Evolutionary conservation across 2,888 invertebrate species (phyloP), one percentile per base, ranked within the genome.

Genomic region (Nymphalis c-album): DNA sequence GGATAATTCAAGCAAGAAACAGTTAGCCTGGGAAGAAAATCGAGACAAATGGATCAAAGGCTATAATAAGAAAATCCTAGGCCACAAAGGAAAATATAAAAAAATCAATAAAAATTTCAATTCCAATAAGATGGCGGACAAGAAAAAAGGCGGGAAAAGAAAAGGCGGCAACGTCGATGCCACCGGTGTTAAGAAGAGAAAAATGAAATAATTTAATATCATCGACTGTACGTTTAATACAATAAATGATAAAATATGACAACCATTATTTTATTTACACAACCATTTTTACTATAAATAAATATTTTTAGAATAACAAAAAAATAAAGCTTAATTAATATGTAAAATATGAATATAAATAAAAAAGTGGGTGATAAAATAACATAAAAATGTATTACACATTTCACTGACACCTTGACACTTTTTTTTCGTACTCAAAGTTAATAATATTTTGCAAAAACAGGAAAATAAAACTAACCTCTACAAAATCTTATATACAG

Each of bases 1-100:
- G 66, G 97, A 97, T 80, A 96, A 96, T 78, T 94, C 97, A 0
- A 95, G 96, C 76, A 87, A 87, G 7, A 96, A 96, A 80, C 97
- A 97, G 86, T 79, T 97, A 22, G 94, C 95, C 53, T 97, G 97
- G 97, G 97, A 97, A 86, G 94, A 95, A 47, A 95, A 94, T 20
- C 87, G 97, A 31, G 93, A 95, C 73, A 81, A 85, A 17, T 95
- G 94, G 94, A 87, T 94, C 50, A 93, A 93, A 73, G 94, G 94
- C 0, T 94, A 90, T 76, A 92, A 93, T 69, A 92, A 80, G 73
- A 92, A 89, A 77, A 85, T 91, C 67, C 75, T 85, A 31, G 91
- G 91, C 0, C 82, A 86, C 48, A 83, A 82, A 68, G 76, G 73
- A 47, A 77, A 77, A 51, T 76, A 72, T 26, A 78, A 77, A 63